phyloP scores from a whole-genome alignment of 2,797 vertebrate genomes.

The Salarias fasciatus region DNA sequence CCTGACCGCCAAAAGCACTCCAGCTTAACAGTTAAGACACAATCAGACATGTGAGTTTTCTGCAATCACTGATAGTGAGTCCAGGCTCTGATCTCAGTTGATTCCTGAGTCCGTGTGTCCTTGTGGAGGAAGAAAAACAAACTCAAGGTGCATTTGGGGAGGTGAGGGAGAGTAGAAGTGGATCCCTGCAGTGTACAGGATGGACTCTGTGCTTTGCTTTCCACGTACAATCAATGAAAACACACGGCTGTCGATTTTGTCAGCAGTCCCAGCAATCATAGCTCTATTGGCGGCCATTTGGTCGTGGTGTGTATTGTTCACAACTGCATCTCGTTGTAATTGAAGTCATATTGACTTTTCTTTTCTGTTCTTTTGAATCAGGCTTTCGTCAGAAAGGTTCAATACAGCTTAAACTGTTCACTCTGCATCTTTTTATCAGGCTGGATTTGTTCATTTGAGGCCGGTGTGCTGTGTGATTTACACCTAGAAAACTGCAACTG shows the following conservation, averaged over 20 bases:
- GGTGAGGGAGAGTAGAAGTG: conserved; percentile 10
- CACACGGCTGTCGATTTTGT: conserved; percentile 14
- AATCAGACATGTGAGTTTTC: conserved; percentile 20
- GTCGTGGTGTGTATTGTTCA: no score
- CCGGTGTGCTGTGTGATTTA: no score
- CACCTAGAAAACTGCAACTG: no score
- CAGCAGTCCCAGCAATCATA: conserved; percentile 2
- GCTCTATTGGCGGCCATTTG: not conserved
- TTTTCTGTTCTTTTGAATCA: no score
- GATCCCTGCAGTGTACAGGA: conserved; percentile 25
- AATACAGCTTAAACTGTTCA: no score
- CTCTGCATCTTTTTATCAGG: no score
- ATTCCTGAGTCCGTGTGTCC: conserved; percentile 3
- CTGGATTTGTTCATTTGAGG: no score
- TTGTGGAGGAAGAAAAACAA: conserved; percentile 11
- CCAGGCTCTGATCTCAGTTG: conserved; percentile 11
- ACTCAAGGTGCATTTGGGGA: conserved; percentile 3
- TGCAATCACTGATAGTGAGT: not conserved
- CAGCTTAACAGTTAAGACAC: conserved; percentile 3
- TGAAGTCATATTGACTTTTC: no score
- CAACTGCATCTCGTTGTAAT: no score
- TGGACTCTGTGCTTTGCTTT: conserved; percentile 23
- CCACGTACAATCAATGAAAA: conserved; percentile 36
- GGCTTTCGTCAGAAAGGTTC: no score
- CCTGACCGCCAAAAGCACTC: conserved; percentile 21